Percentiles rank a stretch among this genome's conserved stretches.
phyloP scores from a whole-genome alignment of 2,113 vertebrate species.

The Irena cyanogastra region DNA sequence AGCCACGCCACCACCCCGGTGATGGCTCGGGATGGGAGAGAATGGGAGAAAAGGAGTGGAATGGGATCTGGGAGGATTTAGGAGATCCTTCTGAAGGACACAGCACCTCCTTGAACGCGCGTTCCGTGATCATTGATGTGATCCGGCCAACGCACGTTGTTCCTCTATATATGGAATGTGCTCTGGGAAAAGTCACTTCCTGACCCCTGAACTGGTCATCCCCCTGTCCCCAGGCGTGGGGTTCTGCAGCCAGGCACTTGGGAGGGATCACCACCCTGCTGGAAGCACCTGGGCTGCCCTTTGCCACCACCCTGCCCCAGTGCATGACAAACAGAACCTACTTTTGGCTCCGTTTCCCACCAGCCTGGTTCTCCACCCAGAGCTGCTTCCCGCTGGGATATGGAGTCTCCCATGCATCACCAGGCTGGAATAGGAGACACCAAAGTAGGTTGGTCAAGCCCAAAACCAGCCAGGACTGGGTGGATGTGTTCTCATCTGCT shows the following conservation, averaged over 20 bases:
- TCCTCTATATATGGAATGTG: not conserved
- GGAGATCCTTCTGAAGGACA: not conserved
- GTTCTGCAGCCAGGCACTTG: too few species aligned
- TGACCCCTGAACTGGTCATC: too few species aligned
- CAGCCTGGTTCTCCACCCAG: not conserved
- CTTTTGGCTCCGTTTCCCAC: fast-evolving
- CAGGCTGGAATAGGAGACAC: not conserved
- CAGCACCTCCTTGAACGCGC: fast-evolving
- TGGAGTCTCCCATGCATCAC: fast-evolving
- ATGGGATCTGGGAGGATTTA: not conserved
- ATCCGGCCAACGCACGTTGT: fast-evolving
- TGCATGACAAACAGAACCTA: fast-evolving
- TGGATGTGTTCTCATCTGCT: not conserved
- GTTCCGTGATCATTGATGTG: fast-evolving
- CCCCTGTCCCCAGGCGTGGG: fast-evolving
- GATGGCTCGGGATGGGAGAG: not conserved
- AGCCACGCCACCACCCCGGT: fast-evolving
- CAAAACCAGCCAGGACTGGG: not conserved
- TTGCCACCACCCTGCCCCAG: not conserved
- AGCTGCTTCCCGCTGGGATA: not conserved
- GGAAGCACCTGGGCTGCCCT: not conserved
- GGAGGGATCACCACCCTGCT: not conserved
- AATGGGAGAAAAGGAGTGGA: not conserved
- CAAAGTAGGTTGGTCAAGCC: not conserved
- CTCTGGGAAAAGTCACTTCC: not conserved